phyloP scores from a whole-genome alignment of 2,888 invertebrate genomes.

The Andrena chrysosceles region DNA sequence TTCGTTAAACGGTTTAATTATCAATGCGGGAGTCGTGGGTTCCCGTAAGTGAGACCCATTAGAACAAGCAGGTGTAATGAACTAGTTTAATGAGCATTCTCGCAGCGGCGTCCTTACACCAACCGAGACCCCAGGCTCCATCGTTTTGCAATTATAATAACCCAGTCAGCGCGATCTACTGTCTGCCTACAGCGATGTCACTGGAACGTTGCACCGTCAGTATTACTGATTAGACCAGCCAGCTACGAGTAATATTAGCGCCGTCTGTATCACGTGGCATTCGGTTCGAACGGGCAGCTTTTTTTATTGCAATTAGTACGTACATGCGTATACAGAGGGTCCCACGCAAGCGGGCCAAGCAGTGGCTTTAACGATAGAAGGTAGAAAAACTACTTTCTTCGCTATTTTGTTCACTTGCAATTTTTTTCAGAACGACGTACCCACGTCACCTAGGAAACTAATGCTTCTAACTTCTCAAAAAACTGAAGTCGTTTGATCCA shows the following conservation, averaged over 20 bases:
- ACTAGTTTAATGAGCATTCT: conserved; percentile 73
- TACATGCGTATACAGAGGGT: background rate
- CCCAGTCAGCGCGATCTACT: conserved; percentile 69
- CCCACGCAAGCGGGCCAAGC: background rate
- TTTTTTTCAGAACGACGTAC: no score
- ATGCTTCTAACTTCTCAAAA: no score
- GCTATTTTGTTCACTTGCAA: no score
- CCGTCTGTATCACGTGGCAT: conserved; percentile 17
- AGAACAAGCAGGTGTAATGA: conserved; percentile 71
- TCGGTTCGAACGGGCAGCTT: background rate
- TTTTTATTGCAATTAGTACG: background rate
- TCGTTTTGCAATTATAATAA: conserved; percentile 73
- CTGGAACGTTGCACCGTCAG: conserved; percentile 66
- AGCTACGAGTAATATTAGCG: conserved; percentile 32
- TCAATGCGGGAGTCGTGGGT: conserved; percentile 40
- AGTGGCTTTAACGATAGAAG: no score
- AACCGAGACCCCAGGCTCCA: conserved; percentile 42
- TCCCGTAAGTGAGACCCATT: conserved; percentile 65
- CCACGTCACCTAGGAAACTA: no score
- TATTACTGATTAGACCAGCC: conserved; percentile 46
- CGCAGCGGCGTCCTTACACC: conserved; percentile 38
- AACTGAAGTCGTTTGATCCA: no score
- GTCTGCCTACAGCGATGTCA: conserved; percentile 66
- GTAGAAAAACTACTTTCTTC: no score
- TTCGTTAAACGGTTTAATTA: conserved; percentile 69